Evolutionary conservation across 2,113 vertebrate species (phyloP), one percentile per base, ranked within the genome.

Genomic region (Ancistrus triradiatus): DNA sequence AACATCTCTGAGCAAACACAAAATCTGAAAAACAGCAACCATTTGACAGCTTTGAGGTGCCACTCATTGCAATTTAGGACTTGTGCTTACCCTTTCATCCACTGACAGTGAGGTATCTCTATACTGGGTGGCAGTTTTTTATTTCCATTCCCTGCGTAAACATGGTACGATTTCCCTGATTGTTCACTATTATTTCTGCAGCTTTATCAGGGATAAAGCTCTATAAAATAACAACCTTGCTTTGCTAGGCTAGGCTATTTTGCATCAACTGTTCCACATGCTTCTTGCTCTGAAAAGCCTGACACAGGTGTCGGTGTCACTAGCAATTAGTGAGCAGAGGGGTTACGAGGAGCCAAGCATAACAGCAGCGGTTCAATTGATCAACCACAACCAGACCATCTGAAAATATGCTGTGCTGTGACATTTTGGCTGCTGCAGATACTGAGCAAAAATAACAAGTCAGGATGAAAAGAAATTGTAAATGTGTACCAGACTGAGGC

Each of bases 361-460:
- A 85, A 82, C 79, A 76, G 42, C 40, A 44, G 55, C 72, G 75
- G 78, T 78, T 69, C 67, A 77, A 68, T 43, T 15, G 33, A 68
- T 59, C 70, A 64, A 63, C 75, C 76, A 66, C 74, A 75, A 70
- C 65, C 75, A 68, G 69, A 73, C 76, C 59, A 74, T 71, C 42
- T 17, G 71, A 69, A 74, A 76, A 77, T 50, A 43, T 62, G 50
- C 63, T 51, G 15, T 38, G 68, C 53, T 48, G 47, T 58, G 59
- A 46, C 28, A 21, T 56, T 68, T 74, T 70, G 47, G 68, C 48
- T 33, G 49, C 59, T 42, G 10, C 2, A 31, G 42, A 50, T 49
- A 57, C 42, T 67, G 63, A 66, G 70, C 48, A 67, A 73, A 44
- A 69, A 69, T 58, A 63, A 73, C 63, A 73, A 31, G 33, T 61